Evolutionary conservation across 2,797 vertebrate species (phyloP).

Genomic region (Ispidina lecontei): DNA sequence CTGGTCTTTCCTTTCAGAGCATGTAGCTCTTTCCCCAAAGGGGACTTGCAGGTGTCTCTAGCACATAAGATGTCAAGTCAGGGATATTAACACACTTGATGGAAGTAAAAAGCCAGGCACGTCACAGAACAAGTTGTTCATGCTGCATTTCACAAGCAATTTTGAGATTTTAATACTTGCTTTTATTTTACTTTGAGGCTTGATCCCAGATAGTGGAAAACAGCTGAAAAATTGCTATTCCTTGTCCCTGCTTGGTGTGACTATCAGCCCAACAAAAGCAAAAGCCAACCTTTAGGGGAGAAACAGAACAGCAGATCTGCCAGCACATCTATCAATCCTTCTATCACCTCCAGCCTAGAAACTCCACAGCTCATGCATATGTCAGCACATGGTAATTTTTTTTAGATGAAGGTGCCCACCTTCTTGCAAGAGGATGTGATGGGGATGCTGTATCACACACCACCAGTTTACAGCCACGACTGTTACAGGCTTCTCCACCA

Average conservation of each 20-base stretch:
- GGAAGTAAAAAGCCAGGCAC: background rate
- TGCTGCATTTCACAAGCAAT: background rate
- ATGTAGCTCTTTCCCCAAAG: background rate
- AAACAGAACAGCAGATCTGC: background rate
- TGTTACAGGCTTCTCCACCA: background rate
- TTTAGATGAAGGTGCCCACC: background rate
- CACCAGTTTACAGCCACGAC: background rate
- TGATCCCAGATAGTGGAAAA: background rate
- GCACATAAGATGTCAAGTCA: background rate
- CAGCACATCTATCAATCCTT: background rate
- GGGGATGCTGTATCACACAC: background rate
- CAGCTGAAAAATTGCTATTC: background rate
- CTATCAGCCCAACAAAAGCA: background rate
- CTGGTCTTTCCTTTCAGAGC: background rate
- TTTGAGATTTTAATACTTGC: background rate
- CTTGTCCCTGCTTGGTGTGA: background rate
- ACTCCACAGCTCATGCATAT: background rate
- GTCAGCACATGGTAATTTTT: background rate
- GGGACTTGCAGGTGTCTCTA: background rate
- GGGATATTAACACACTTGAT: background rate
- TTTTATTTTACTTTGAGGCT: background rate
- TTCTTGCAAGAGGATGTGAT: background rate
- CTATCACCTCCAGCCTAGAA: background rate
- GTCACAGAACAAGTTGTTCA: background rate
- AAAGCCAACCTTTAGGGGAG: background rate